Evolutionary conservation across 2,797 vertebrate species (phyloP), one percentile per base, ranked within the genome.

Genomic region (Streptopelia turtur): DNA sequence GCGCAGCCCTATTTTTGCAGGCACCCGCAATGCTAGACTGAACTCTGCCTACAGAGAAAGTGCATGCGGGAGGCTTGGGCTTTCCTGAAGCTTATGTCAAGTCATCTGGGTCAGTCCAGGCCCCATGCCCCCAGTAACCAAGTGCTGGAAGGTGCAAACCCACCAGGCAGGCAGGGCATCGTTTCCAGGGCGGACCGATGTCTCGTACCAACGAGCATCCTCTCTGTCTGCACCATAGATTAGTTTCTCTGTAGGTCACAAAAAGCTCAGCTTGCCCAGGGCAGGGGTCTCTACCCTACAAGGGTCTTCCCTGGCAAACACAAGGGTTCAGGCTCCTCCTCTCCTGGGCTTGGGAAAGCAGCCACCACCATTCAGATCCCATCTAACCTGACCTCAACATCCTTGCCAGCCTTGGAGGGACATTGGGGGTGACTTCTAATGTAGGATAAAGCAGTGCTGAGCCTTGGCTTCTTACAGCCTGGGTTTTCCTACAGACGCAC

Each of bases 401-500:
- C 41, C 22, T 82, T 78, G 12, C 15, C 45, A 79, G 47, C 12
- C 59, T 49, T 64, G 23, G 15, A 4, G 22, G 11, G 33, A 13
- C 2, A 1, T 23, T 69, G 1, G 0, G 39, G 14, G 12, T 74
- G 53, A 27, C 60, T 92, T n/a, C 72, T 45, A 28, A 66, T 17
- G 30, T 0, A 65, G 49, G 35, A 55, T 33, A n/a, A 70, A 88
- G 39, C 69, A 30, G 35, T 31, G 49, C 66, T 86, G 61, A 84
- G 33, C 71, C 30, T 57, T 37, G 74, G 41, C 64, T 86, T 86
- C 81, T n/a, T 77, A 33, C 39, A 90, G 57, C 45, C 61, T 55
- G 39, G 2, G 1, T 55, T 22, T 77, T 45, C 37, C 39, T 59
- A 20, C 24, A 52, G 7, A 16, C 15, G 9, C 0, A 0, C 28